Conservation (phyloP, 2,113 vertebrate genomes). For the Callocephalon fimbriatum region DNA sequence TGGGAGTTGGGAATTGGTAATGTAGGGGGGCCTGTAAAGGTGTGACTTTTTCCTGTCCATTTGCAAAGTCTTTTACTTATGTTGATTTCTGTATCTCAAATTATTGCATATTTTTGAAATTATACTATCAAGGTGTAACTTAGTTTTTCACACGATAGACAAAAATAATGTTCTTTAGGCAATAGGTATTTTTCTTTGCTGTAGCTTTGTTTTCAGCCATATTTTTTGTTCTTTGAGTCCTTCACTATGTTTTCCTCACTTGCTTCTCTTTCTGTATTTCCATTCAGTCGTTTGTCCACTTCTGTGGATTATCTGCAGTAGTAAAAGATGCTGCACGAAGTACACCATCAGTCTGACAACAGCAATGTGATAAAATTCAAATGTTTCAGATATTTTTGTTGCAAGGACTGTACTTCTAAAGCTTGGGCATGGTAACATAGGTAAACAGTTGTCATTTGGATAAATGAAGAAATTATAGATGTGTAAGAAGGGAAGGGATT, state of each 20-base stretch:
- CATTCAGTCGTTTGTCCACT: neutral
- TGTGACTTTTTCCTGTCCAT: accelerated
- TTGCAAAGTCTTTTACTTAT: neutral
- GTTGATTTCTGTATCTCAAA: neutral
- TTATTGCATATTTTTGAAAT: neutral
- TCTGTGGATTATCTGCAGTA: neutral
- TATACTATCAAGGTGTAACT: neutral
- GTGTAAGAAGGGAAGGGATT: neutral
- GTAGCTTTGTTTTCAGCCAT: neutral
- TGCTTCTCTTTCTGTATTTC: neutral
- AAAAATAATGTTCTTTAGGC: neutral
- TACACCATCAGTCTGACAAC: neutral
- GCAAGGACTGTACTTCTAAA: neutral
- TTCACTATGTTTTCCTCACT: neutral
- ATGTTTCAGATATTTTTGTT: neutral
- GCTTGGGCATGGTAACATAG: neutral
- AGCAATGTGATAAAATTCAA: neutral
- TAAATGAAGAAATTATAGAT: neutral
- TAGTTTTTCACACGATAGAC: neutral
- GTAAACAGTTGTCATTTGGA: neutral
- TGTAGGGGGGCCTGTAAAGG: neutral
- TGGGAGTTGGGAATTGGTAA: neutral
- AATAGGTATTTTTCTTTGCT: neutral
- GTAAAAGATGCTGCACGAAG: neutral
- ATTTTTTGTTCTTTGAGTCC: neutral